Evolutionary conservation across 1,140 invertebrate genomes (phyloP).

Genomic region (Wasmannia auropunctata): DNA sequence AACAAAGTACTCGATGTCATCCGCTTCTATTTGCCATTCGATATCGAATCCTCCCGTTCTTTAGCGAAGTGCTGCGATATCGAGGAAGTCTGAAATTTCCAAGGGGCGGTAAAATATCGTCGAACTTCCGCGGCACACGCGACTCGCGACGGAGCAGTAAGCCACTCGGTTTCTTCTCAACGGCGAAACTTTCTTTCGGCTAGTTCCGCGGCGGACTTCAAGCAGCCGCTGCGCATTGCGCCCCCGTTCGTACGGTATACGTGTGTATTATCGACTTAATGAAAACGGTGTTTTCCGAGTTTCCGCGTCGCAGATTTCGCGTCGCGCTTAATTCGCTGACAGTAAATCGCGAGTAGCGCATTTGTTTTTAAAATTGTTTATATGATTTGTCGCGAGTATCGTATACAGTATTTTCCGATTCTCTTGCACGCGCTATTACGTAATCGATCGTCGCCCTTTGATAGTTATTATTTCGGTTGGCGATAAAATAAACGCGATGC

Average conservation of each 20-base stretch:
- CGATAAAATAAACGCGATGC: no score
- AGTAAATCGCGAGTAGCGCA: background rate
- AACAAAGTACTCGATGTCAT: background rate
- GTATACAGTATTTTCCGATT: no score
- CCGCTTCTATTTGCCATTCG: conserved; percentile 24
- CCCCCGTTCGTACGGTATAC: background rate
- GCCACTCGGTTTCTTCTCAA: conserved; percentile 32
- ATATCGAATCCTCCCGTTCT: background rate
- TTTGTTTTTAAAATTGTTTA: background rate
- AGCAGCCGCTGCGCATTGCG: background rate
- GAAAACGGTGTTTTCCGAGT: background rate
- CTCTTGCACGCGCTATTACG: no score
- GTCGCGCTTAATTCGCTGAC: background rate
- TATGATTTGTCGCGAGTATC: background rate
- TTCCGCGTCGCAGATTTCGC: conserved; percentile 15
- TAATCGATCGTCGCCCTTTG: no score
- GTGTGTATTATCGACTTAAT: conserved; percentile 53
- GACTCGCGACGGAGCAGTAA: conserved; percentile 5
- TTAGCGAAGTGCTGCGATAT: conserved; percentile 5
- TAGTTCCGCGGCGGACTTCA: background rate
- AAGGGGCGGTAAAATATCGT: conserved; percentile 59
- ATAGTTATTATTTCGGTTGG: no score
- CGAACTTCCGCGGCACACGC: conserved; percentile 49
- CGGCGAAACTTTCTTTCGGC: conserved; percentile 48
- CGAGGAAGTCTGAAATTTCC: conserved; percentile 1